A percentile compares a stretch with the other conserved stretches of the same genome.
Evolutionary conservation across 2,888 invertebrate species (phyloP).

Genomic region (Abrostola triplasia): DNA sequence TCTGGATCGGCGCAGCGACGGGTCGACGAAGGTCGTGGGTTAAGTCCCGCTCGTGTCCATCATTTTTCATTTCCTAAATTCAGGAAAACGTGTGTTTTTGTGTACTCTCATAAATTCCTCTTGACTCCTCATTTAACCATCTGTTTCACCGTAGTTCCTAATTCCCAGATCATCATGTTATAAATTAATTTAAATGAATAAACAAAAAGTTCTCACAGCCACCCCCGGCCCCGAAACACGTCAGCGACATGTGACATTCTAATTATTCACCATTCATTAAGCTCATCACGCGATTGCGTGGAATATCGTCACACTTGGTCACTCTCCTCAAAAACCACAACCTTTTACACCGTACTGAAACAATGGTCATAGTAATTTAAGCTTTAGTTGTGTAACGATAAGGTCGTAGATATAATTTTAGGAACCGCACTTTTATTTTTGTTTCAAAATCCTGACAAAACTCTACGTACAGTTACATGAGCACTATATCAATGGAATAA

Average conservation of each 20-base stretch:
- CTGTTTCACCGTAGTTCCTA: slow-evolving; percentile 30
- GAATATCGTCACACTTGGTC: slow-evolving; percentile 76
- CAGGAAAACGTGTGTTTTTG: too few species aligned
- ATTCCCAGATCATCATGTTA: slow-evolving; percentile 42
- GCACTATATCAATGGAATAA: slow-evolving; percentile 24
- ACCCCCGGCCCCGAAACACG: slow-evolving; percentile 59
- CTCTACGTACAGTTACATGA: slow-evolving; percentile 26
- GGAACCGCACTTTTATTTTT: background rate
- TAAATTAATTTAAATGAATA: slow-evolving; percentile 36
- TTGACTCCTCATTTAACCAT: slow-evolving; percentile 16
- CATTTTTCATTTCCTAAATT: too few species aligned
- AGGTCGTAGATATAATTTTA: background rate
- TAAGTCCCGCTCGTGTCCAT: too few species aligned
- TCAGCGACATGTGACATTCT: slow-evolving; percentile 77
- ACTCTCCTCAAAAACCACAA: slow-evolving; percentile 49
- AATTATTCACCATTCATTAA: slow-evolving; percentile 78
- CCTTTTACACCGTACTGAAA: slow-evolving; percentile 18
- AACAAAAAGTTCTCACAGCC: slow-evolving; percentile 66
- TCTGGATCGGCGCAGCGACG: too few species aligned
- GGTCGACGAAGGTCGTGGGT: too few species aligned
- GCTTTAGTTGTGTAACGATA: slow-evolving; percentile 22
- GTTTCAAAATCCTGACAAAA: slow-evolving; percentile 41
- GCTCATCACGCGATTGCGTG: slow-evolving; percentile 80
- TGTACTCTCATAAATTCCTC: background rate
- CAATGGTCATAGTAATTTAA: slow-evolving; percentile 29